Evolutionary conservation across 2,113 vertebrate genomes (phyloP).

Genomic region (Podocnemis expansa): DNA sequence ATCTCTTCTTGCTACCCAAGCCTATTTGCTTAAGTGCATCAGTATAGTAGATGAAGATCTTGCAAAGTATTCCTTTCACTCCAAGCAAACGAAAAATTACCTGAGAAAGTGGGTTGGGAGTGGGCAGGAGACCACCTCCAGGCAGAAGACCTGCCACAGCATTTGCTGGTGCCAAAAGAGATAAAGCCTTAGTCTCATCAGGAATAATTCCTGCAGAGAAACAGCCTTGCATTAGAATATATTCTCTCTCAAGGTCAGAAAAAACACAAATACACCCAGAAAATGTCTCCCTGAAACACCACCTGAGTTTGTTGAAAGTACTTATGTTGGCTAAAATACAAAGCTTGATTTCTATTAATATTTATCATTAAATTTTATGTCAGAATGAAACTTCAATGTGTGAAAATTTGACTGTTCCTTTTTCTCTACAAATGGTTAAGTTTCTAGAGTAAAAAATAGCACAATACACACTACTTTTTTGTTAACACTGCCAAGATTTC

Average conservation of each 20-base stretch:
- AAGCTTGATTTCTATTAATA: slow-evolving; percentile 85
- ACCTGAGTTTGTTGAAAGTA: slow-evolving; percentile 87
- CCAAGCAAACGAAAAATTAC: slow-evolving; percentile 67
- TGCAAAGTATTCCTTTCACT: accelerated
- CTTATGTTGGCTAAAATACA: slow-evolving; percentile 87
- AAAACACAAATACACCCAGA: slow-evolving; percentile 91
- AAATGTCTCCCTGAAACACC: slow-evolving; percentile 87
- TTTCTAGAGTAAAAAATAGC: slow-evolving; percentile 94
- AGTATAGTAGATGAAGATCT: neutral
- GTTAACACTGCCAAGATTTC: slow-evolving; percentile 99
- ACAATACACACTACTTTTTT: slow-evolving; percentile 98
- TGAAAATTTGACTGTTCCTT: slow-evolving; percentile 83
- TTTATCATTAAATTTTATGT: slow-evolving; percentile 86
- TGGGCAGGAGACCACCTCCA: slow-evolving; percentile 98
- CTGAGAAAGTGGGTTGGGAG: slow-evolving; percentile 93
- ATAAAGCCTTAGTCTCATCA: slow-evolving; percentile 99
- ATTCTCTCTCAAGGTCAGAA: slow-evolving; percentile 75
- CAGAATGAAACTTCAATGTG: slow-evolving; percentile 86
- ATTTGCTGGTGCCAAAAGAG: slow-evolving; percentile 98
- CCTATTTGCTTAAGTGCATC: neutral
- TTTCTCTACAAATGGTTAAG: slow-evolving; percentile 89
- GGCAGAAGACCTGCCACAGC: slow-evolving; percentile 99
- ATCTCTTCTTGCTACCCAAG: neutral
- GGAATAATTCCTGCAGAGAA: slow-evolving; percentile 98
- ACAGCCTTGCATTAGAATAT: slow-evolving; percentile 82